Evolutionary conservation across 64 coral and sea anemone species (phyloP).

Genomic region (Montipora capricornis): DNA sequence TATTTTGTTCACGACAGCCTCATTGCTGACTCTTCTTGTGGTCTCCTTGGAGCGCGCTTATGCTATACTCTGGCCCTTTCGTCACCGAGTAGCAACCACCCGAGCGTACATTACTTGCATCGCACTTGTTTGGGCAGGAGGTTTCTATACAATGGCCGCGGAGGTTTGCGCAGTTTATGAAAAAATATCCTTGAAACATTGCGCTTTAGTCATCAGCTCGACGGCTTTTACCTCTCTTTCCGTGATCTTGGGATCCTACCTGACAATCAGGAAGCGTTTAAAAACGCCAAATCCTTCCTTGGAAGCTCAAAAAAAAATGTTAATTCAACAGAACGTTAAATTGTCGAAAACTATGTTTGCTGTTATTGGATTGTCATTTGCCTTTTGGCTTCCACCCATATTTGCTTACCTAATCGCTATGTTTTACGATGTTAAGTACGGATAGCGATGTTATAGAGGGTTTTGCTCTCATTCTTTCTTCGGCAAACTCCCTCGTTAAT

Average conservation of each 20-base stretch:
- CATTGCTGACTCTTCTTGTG: background rate
- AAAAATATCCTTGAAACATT: background rate
- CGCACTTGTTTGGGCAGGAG: background rate
- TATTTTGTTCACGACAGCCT: background rate
- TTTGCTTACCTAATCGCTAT: background rate
- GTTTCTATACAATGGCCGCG: background rate
- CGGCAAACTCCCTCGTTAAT: conserved; percentile 24
- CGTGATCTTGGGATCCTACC: background rate
- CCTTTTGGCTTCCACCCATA: background rate
- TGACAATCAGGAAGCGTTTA: background rate
- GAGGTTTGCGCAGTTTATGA: background rate
- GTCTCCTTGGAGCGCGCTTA: conserved; percentile 33
- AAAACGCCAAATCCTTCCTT: background rate
- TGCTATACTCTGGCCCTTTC: conserved; percentile 16
- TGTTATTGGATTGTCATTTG: conserved; percentile 28
- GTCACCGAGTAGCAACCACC: background rate
- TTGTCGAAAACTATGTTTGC: conserved; percentile 28
- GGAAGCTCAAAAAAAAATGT: background rate
- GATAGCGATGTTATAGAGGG: background rate
- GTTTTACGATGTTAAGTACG: background rate
- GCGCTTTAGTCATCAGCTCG: background rate
- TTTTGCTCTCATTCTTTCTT: background rate
- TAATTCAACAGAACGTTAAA: background rate
- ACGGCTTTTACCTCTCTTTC: background rate
- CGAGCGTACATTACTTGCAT: background rate